These are phyloP conservation scores for Nomada ferruginata DNA, from an alignment of 2,888 invertebrate species.

Conservation along the genomic window DNA sequence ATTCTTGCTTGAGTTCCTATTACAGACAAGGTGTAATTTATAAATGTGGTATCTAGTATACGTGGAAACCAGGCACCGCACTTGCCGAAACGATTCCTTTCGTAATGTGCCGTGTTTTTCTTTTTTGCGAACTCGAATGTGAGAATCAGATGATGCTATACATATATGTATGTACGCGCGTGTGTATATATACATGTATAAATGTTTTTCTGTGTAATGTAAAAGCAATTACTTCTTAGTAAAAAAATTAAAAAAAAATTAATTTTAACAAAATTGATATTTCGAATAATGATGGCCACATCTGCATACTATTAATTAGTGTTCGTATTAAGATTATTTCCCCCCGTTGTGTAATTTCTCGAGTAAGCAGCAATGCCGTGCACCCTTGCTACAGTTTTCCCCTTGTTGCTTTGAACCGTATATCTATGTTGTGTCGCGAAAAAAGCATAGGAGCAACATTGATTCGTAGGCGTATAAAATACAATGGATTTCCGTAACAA, in stretches of 20 bases:
- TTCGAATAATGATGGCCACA: slow-evolving; percentile 25
- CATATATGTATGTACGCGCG: slow-evolving; percentile 46
- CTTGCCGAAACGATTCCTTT: slow-evolving; percentile 62
- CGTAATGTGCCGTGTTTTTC: slow-evolving; percentile 55
- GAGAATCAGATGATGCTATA: slow-evolving; percentile 41
- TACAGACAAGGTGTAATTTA: slow-evolving; percentile 59
- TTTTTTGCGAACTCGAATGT: slow-evolving; percentile 50
- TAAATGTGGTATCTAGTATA: slow-evolving; percentile 72
- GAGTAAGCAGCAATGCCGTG: not conserved
- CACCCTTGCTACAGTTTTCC: slow-evolving; percentile 11
- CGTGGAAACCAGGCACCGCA: slow-evolving; percentile 66
- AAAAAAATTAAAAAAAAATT: slow-evolving; percentile 19
- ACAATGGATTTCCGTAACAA: slow-evolving; percentile 44
- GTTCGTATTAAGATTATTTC: slow-evolving; percentile 28
- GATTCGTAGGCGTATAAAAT: slow-evolving; percentile 49
- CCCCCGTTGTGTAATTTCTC: slow-evolving; percentile 19
- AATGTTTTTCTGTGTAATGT: slow-evolving; percentile 63
- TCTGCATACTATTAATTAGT: slow-evolving; percentile 4
- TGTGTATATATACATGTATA: slow-evolving; percentile 75
- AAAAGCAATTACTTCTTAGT: slow-evolving; percentile 59
- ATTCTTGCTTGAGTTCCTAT: slow-evolving; percentile 71
- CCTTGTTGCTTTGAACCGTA: slow-evolving; percentile 22
- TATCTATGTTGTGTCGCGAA: slow-evolving; percentile 10
- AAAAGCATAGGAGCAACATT: slow-evolving; percentile 31
- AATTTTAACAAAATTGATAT: slow-evolving; percentile 23